Percentiles rank a stretch among this genome's conserved stretches.
Evolutionary conservation across 1,140 invertebrate genomes (phyloP).

Genomic region (Rhopalosiphum maidis): DNA sequence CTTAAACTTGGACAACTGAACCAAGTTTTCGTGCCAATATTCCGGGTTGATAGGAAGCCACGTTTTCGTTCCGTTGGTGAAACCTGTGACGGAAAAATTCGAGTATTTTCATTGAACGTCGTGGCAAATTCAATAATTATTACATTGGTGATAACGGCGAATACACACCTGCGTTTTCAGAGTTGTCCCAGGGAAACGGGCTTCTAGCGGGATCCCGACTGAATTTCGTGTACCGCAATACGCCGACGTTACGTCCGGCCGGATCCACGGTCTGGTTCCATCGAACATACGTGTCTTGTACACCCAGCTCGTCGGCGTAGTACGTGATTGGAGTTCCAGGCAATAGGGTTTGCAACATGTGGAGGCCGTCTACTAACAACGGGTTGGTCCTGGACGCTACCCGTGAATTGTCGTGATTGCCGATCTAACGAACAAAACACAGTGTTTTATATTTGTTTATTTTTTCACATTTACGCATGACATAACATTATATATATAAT

Average conservation of each 20-base stretch:
- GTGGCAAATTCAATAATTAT: too few species aligned
- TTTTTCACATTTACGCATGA: not conserved
- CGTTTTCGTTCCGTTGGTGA: slow-evolving; percentile 67
- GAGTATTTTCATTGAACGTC: not conserved
- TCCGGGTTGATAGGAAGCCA: slow-evolving; percentile 73
- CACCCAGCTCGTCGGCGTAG: slow-evolving; percentile 59
- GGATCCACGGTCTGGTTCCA: slow-evolving; percentile 54
- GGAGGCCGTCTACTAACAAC: slow-evolving; percentile 73
- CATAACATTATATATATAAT: not conserved
- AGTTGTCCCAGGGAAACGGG: slow-evolving; percentile 77
- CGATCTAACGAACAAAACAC: slow-evolving; percentile 66
- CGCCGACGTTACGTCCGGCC: slow-evolving; percentile 34
- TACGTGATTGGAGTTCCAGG: slow-evolving; percentile 68
- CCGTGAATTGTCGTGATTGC: slow-evolving; percentile 78
- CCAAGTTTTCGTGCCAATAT: slow-evolving; percentile 65
- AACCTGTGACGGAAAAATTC: slow-evolving; percentile 64
- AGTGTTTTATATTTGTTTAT: not conserved
- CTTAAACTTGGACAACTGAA: slow-evolving; percentile 54
- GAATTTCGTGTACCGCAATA: not conserved
- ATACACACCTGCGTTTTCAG: slow-evolving; percentile 58
- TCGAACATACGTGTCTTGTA: slow-evolving; percentile 45
- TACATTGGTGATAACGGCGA: not conserved
- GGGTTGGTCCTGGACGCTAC: slow-evolving; percentile 70
- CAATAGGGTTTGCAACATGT: slow-evolving; percentile 77
- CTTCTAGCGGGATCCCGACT: slow-evolving; percentile 73